Percentiles rank a stretch among this genome's conserved stretches.
These are phyloP conservation scores for Phytoseiulus persimilis DNA, from an alignment of 2,888 invertebrate genomes.

Conservation along the genomic window DNA sequence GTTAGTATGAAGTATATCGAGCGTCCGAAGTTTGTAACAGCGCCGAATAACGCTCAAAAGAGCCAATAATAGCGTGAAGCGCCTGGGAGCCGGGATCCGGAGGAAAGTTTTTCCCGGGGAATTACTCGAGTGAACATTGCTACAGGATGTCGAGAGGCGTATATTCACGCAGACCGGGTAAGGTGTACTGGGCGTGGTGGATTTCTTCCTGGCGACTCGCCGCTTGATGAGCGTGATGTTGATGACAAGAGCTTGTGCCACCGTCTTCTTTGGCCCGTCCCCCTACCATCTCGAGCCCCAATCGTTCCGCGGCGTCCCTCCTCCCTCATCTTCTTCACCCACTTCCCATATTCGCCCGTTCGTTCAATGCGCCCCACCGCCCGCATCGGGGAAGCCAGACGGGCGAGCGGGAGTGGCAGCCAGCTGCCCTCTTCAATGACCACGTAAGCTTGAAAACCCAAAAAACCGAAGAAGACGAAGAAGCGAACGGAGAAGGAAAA, in stretches of 20 bases:
- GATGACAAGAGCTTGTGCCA: background rate
- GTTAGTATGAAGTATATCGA: background rate
- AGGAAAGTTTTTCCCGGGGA: background rate
- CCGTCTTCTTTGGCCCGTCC: background rate
- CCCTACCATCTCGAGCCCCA: background rate
- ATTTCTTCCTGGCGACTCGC: background rate
- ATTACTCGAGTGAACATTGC: constrained; percentile 5
- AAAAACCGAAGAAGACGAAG: background rate
- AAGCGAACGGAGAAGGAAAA: background rate
- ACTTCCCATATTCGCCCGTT: background rate
- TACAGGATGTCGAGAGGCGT: background rate
- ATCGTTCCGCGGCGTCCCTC: background rate
- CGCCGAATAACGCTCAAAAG: background rate
- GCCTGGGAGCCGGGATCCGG: background rate
- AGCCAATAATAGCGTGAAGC: background rate
- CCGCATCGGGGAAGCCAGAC: background rate
- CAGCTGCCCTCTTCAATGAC: constrained; percentile 5
- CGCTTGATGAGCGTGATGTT: constrained; percentile 5
- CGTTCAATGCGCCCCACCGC: background rate
- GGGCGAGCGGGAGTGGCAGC: background rate
- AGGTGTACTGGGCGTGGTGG: constrained; percentile 5
- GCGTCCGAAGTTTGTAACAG: background rate
- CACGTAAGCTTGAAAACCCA: background rate
- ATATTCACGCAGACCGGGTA: background rate
- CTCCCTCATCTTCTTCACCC: background rate